Evolutionary conservation across 2,113 vertebrate genomes (phyloP).

Genomic region (Austrofundulus limnaeus): DNA sequence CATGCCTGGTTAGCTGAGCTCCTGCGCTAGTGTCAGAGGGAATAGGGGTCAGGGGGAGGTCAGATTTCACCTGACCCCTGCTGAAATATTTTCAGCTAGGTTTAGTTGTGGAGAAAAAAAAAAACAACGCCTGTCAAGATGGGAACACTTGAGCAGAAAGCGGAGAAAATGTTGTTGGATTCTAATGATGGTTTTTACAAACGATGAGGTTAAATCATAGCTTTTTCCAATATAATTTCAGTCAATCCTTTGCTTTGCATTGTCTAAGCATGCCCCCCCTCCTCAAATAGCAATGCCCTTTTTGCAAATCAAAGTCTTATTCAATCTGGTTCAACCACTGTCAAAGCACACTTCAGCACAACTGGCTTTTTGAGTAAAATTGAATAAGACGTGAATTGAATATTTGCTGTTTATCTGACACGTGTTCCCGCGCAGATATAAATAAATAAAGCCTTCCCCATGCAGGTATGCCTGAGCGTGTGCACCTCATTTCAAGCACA

Average conservation of each 20-base stretch:
- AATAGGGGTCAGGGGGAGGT: conserved; percentile 69
- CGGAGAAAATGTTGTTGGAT: conserved; percentile 7
- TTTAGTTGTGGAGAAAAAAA: conserved; percentile 29
- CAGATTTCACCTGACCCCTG: conserved; percentile 55
- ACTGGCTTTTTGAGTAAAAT: conserved; percentile 71
- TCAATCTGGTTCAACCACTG: conserved; percentile 60
- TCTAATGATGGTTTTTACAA: conserved; percentile 28
- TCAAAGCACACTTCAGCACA: conserved; percentile 61
- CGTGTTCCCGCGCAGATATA: conserved; percentile 74
- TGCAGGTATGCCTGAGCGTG: conserved; percentile 79
- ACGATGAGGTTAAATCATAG: conserved; percentile 46
- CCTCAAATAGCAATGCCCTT: conserved; percentile 23
- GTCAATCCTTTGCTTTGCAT: conserved; percentile 25
- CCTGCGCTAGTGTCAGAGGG: conserved; percentile 64
- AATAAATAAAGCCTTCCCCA: conserved; percentile 79
- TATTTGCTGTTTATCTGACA: conserved; percentile 78
- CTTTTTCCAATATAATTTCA: conserved; percentile 29
- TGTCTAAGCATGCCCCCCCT: conserved; percentile 22
- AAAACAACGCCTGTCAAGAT: conserved; percentile 18
- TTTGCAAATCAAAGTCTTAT: conserved; percentile 54
- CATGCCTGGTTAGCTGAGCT: conserved; percentile 75
- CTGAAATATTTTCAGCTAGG: conserved; percentile 58
- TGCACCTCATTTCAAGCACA: conserved; percentile 87
- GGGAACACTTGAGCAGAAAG: not conserved
- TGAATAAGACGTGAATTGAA: conserved; percentile 77